These are phyloP conservation scores for Cataglyphis hispanica DNA, from an alignment of 1,140 invertebrate genomes.

Conservation along the genomic window DNA sequence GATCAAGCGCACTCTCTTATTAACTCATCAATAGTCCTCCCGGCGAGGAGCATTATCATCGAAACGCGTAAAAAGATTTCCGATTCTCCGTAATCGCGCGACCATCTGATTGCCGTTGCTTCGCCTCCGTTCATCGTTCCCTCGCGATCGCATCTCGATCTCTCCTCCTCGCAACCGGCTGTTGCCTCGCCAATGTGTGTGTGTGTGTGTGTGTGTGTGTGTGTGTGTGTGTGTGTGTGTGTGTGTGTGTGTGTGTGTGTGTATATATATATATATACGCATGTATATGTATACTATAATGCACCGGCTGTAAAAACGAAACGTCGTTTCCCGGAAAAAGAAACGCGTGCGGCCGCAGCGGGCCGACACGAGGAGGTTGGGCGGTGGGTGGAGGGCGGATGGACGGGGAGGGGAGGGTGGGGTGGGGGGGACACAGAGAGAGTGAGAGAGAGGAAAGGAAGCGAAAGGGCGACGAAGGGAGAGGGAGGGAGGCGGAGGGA, in stretches of 20 bases:
- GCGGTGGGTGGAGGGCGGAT: background rate
- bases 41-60: background rate
- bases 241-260: background rate
- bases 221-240: constrained; percentile 1
- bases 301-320: constrained; percentile 64
- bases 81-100: constrained; percentile 42
- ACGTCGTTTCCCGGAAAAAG: constrained; percentile 68
- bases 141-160: constrained; percentile 46
- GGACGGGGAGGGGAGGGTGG: background rate
- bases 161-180: constrained; percentile 24
- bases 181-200: background rate
- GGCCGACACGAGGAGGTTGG: constrained; percentile 29
- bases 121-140: constrained; percentile 23
- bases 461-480: background rate
- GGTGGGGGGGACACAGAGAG: background rate
- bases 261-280: too few species aligned
- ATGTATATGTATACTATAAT: constrained; percentile 48
- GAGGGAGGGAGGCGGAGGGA: background rate
- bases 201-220: background rate
- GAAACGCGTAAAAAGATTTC: constrained; percentile 19
- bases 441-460: background rate
- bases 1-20: constrained; percentile 1
- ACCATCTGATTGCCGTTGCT: background rate
- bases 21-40: constrained; percentile 34
- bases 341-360: constrained; percentile 44